Percentiles rank a stretch among this genome's conserved stretches.
These are phyloP conservation scores for Pavo muticus DNA, from an alignment of 2,113 vertebrate species.

Conservation along the genomic window DNA sequence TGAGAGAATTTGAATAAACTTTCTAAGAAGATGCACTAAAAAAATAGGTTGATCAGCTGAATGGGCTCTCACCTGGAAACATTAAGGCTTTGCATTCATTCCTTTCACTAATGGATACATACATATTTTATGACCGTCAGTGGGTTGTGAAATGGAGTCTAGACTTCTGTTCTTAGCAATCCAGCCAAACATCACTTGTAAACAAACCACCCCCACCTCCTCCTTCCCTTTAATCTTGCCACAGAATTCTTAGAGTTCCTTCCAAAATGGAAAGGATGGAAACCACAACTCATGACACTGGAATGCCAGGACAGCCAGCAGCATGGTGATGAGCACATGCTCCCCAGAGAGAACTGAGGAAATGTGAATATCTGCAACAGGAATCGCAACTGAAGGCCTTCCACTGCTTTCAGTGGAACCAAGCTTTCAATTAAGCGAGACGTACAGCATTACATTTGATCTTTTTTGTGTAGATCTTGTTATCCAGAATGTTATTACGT, in stretches of 20 bases:
- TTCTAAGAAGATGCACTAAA: background rate
- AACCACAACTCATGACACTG: background rate
- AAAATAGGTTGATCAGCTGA: background rate
- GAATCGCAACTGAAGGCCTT: background rate
- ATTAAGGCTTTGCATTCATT: background rate
- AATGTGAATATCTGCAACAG: accelerated
- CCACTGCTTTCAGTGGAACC: background rate
- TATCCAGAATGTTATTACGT: accelerated
- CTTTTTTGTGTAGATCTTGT: background rate
- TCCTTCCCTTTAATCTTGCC: background rate
- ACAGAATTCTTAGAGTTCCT: background rate
- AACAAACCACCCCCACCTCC: background rate
- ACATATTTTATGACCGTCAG: background rate
- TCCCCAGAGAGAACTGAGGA: background rate
- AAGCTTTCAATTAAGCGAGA: background rate
- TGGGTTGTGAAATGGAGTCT: background rate
- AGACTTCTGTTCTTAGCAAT: background rate
- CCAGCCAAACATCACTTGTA: background rate
- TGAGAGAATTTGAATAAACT: background rate
- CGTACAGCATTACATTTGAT: background rate
- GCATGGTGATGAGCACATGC: background rate
- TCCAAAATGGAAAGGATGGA: background rate
- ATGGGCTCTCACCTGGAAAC: background rate
- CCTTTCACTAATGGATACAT: background rate
- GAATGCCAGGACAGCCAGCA: too few species aligned